Evolutionary conservation across 2,888 invertebrate genomes (phyloP).

Genomic region (Dasypolia templi): DNA sequence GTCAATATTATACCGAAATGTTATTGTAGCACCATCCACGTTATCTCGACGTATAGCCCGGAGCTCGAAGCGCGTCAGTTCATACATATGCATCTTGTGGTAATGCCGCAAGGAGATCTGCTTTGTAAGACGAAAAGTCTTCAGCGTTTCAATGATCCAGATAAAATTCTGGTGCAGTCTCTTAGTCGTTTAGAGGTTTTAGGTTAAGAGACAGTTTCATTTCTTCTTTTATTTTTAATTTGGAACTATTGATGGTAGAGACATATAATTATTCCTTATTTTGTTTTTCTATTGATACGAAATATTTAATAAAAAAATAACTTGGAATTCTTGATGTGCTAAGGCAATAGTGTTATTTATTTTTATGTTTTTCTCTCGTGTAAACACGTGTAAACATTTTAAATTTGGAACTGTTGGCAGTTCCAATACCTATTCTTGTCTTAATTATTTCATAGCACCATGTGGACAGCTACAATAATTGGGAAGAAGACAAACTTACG

Average conservation of each 20-base stretch:
- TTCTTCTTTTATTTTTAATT: not conserved
- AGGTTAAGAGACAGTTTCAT: not conserved
- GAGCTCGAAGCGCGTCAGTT: constrained; percentile 35
- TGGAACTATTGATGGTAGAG: not conserved
- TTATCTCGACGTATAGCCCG: constrained; percentile 37
- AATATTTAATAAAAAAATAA: no score
- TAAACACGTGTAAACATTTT: no score
- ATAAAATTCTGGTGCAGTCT: constrained; percentile 21
- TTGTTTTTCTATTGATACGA: not conserved
- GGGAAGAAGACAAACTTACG: no score
- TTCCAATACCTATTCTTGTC: no score
- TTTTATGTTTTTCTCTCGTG: no score
- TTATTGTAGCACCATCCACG: constrained; percentile 48
- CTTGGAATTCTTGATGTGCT: no score
- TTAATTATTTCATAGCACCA: no score
- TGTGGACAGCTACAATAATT: no score
- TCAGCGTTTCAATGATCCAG: constrained; percentile 29
- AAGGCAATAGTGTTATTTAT: no score
- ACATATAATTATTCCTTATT: not conserved
- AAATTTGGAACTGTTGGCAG: no score
- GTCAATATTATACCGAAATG: constrained; percentile 52
- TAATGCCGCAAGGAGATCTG: constrained; percentile 45
- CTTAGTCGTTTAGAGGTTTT: constrained; percentile 1
- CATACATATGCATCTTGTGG: constrained; percentile 53
- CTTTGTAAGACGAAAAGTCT: constrained; percentile 40